These are phyloP conservation scores for Periphyllus acericola DNA, from an alignment of 2,888 invertebrate species.

Conservation along the genomic window DNA sequence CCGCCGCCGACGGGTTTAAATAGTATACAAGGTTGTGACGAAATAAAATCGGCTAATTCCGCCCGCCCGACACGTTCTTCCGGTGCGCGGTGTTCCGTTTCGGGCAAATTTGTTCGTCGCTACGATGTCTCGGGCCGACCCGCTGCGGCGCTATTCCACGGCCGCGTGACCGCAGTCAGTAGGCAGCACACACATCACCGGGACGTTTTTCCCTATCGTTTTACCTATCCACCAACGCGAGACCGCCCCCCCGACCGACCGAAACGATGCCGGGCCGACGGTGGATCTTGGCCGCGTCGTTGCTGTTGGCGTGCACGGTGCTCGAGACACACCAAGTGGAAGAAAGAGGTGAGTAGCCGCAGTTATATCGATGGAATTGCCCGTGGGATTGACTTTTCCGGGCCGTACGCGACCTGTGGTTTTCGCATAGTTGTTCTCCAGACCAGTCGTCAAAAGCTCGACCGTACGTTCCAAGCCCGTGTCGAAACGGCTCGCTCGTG, in stretches of 20 bases:
- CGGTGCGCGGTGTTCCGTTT: no score
- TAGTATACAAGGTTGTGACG: no score
- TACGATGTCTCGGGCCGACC: neutral
- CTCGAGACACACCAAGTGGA: slow-evolving; percentile 51
- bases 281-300: neutral
- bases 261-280: neutral
- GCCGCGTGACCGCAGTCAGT: slow-evolving; percentile 9
- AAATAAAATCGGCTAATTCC: no score
- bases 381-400: neutral
- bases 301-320: slow-evolving; percentile 36
- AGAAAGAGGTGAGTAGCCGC: slow-evolving; percentile 49
- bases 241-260: neutral
- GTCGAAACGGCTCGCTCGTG: no score
- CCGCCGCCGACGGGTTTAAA: no score
- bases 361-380: no score
- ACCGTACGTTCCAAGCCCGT: no score
- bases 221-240: neutral
- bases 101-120: neutral
- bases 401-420: neutral
- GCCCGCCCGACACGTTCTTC: no score
- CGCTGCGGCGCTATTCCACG: neutral
- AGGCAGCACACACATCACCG: no score
- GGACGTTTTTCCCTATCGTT: no score
- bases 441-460: no score
- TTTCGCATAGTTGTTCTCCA: no score